Conservation (phyloP, 2,888 invertebrate genomes). For the Melanophora roralis region DNA sequence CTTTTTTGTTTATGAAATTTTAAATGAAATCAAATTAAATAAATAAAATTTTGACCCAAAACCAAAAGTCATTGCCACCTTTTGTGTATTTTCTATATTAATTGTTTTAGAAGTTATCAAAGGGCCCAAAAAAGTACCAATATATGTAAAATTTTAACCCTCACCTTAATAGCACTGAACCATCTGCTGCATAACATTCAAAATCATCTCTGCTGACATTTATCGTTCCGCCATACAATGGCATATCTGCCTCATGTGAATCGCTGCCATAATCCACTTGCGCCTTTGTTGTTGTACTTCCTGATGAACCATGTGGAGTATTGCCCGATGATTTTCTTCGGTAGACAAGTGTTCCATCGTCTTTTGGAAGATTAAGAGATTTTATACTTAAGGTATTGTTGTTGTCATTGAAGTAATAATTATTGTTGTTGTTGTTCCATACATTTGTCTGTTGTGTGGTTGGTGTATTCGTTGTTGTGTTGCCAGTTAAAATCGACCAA, state of each 20-base stretch:
- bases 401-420: slow-evolving; percentile 69
- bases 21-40: no score
- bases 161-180: slow-evolving; percentile 81
- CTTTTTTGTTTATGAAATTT: no score
- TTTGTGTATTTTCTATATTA: no score
- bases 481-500: slow-evolving; percentile 72
- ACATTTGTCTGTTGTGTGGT: slow-evolving; percentile 46
- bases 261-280: slow-evolving; percentile 60
- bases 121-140: no score
- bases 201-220: slow-evolving; percentile 76
- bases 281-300: not conserved
- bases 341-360: slow-evolving; percentile 74
- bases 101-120: no score
- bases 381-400: slow-evolving; percentile 70
- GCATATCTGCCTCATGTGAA: slow-evolving; percentile 60
- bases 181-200: slow-evolving; percentile 80
- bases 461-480: slow-evolving; percentile 55
- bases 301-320: slow-evolving; percentile 66
- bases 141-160: slow-evolving; percentile 33
- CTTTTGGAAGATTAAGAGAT: slow-evolving; percentile 74
- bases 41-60: no score
- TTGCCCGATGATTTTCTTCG: slow-evolving; percentile 76
- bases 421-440: slow-evolving; percentile 68
- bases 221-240: slow-evolving; percentile 64
- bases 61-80: no score